Conservation (phyloP, 2,797 vertebrate species). For the Brachymystax lenok region DNA sequence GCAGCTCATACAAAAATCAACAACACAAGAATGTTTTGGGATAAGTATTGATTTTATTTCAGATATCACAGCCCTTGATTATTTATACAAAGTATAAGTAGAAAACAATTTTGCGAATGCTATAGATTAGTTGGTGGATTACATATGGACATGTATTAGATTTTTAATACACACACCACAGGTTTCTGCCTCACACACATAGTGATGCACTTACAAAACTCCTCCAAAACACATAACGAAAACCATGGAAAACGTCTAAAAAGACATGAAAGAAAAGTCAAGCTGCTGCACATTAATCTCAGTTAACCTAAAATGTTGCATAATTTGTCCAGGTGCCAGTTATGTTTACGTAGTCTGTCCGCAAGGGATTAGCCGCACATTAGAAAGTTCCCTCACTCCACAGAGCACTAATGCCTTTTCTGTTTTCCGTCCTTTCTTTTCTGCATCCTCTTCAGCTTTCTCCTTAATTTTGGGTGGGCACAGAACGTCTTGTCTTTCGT, state of each 20-base stretch:
- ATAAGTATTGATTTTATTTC: neutral
- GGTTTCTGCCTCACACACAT: too few relatives aligned
- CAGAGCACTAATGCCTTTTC: neutral
- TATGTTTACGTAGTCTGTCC: too few relatives aligned
- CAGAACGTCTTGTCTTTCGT: constrained; percentile 22
- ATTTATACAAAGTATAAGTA: neutral
- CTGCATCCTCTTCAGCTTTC: fast-evolving
- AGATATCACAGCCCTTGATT: neutral
- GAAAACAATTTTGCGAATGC: neutral
- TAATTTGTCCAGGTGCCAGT: too few relatives aligned
- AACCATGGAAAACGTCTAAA: neutral
- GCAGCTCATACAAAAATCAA: neutral
- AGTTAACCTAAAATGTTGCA: too few relatives aligned
- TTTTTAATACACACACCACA: too few relatives aligned
- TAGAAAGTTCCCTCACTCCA: neutral
- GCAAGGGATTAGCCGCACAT: too few relatives aligned
- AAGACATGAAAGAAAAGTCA: neutral
- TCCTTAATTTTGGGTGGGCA: constrained; percentile 18
- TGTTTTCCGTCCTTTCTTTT: neutral
- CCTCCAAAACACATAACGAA: neutral
- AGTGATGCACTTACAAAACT: too few relatives aligned
- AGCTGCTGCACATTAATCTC: neutral
- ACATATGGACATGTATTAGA: neutral
- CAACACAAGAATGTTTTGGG: neutral
- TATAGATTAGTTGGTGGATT: neutral